phyloP scores from a whole-genome alignment of 2,113 vertebrate species.

The Uropsilus gracilis region DNA sequence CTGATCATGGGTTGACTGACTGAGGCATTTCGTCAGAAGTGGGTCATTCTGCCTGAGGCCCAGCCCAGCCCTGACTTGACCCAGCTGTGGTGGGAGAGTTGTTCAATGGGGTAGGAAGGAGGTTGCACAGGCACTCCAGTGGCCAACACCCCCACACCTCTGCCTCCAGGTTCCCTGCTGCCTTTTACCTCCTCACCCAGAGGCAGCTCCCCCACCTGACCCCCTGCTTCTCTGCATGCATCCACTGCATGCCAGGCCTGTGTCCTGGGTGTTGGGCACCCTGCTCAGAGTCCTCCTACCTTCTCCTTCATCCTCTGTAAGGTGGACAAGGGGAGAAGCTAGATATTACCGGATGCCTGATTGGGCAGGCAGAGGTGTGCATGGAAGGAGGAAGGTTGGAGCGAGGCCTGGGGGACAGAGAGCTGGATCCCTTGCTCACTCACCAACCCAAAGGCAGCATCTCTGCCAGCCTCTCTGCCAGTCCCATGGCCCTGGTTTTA shows the following conservation, averaged over 20 bases:
- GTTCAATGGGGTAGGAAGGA: background rate
- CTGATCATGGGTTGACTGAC: background rate
- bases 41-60: background rate
- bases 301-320: background rate
- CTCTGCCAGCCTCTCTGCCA: rapidly evolving
- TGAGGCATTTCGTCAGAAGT: background rate
- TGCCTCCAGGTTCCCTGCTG: background rate
- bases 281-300: background rate
- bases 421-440: background rate
- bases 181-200: background rate
- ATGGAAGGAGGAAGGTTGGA: background rate
- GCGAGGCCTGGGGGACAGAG: background rate
- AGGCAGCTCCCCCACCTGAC: background rate
- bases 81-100: background rate
- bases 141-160: background rate
- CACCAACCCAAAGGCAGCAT: no score
- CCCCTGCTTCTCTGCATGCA: background rate
- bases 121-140: background rate
- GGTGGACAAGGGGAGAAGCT: background rate
- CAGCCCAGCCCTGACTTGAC: background rate
- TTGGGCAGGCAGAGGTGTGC: background rate
- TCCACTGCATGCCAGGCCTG: background rate
- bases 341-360: background rate
- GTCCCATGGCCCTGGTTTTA: rapidly evolving
- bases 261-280: background rate